Percentiles rank a stretch among this genome's conserved stretches.
phyloP scores from a whole-genome alignment of 2,888 invertebrate species.

The Synanthedon vespiformis region DNA sequence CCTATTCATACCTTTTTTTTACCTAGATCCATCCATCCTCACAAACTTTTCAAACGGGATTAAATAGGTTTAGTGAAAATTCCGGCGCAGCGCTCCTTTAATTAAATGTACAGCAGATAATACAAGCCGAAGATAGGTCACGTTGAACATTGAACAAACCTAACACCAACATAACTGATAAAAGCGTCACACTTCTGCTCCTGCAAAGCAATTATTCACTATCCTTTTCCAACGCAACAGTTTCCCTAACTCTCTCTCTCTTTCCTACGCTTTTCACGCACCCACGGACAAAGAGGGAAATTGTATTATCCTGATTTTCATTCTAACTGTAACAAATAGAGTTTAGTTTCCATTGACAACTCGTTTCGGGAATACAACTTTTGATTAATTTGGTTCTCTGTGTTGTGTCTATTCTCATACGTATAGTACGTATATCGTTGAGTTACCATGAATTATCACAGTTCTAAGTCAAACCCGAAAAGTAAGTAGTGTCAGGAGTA shows the following conservation, averaged over 20 bases:
- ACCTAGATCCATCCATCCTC: no score
- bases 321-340: background rate
- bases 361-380: background rate
- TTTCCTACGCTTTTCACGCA: slow-evolving; percentile 19
- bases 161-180: slow-evolving; percentile 11
- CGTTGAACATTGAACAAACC: slow-evolving; percentile 8
- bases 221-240: slow-evolving; percentile 8
- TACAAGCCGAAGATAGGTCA: slow-evolving; percentile 23
- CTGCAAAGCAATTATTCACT: slow-evolving; percentile 6
- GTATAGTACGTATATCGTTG: background rate
- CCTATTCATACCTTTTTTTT: no score
- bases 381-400: background rate
- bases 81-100: slow-evolving; percentile 2
- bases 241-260: background rate
- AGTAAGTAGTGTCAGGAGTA: no score
- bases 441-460: background rate
- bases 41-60: no score
- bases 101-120: slow-evolving; percentile 7
- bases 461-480: background rate
- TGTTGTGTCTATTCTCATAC: background rate
- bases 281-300: slow-evolving; percentile 19
- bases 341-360: background rate
- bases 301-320: background rate
- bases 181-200: slow-evolving; percentile 15
- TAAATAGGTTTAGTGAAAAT: background rate